Base-by-base conservation (phyloP, 2,113 vertebrate genomes). In the Calonectris borealis region DNA sequence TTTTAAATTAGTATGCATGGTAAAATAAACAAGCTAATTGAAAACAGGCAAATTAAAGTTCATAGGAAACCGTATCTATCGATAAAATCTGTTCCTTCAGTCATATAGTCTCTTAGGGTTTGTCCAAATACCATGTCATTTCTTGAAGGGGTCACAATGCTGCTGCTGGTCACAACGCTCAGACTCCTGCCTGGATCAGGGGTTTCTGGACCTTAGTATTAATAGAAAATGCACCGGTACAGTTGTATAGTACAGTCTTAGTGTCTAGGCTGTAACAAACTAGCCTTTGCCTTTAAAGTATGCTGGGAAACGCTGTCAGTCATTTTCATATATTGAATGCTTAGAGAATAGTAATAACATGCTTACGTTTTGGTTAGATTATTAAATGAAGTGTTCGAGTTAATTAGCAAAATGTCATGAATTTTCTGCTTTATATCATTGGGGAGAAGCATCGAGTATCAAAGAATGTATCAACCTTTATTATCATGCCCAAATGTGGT, bases 11-110 rank as follows among this genome's bases (percentile, higher is more conserved):
- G 61, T 49, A 58, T 57, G 72, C 11, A 1, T 55, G 69, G n/a
- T 57, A 83, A 92, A 90, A 95, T 89, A 97, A 96, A 92, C 42
- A 82, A 79, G 31, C 25, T 92, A 70, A 92, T 93, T 86, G 83
- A 90, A 90, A 86, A 36, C 22, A 85, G 61, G 46, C 27, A 83
- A 89, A 92, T 73, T 36, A 81, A 77, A 78, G 73, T 81, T 78
- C 25, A 57, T 57, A 38, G 29, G 52, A 84, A 90, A 70, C 40
- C 3, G 0, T 32, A 49, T 34, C 34, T 84, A 31, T 54, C 68
- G 44, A 52, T 65, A 51, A 80, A 70, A 57, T 38, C 31, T 79
- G 24, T 19, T 79, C 38, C 61, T 69, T 60, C 61, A 52, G 48
- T 27, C 29, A 34, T 0, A 25, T 22, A 24, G 4, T 60, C 32